Evolutionary conservation across 64 coral and sea anemone genomes (phyloP).

Genomic region (Stichodactyla helianthus): DNA sequence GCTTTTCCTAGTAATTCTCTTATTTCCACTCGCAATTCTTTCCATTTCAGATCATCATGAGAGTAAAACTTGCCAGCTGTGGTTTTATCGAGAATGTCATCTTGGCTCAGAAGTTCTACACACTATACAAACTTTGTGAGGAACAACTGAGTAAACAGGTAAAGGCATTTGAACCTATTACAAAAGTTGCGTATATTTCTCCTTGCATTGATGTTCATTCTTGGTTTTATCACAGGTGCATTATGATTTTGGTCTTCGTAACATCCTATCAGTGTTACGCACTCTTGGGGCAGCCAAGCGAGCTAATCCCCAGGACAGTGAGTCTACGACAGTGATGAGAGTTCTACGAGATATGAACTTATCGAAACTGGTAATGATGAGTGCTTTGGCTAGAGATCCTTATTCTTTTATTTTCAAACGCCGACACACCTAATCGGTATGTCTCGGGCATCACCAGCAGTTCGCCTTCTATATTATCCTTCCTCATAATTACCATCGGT

Average conservation of each 20-base stretch:
- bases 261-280: constrained; percentile 83
- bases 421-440: no score
- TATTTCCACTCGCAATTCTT: neutral
- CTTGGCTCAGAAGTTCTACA: constrained; percentile 92
- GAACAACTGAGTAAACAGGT: constrained; percentile 95
- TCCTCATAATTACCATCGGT: no score
- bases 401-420: no score
- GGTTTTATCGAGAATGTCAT: constrained; percentile 96
- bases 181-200: neutral
- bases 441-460: no score
- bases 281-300: constrained; percentile 90
- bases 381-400: no score
- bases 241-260: constrained; percentile 93
- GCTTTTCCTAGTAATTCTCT: neutral
- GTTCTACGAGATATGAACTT: constrained; percentile 91
- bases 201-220: neutral
- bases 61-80: constrained; percentile 92
- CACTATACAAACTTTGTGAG: constrained; percentile 91
- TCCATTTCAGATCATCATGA: constrained; percentile 84
- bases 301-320: constrained; percentile 91
- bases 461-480: no score
- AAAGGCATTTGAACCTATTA: neutral
- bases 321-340: constrained; percentile 85
- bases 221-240: constrained; percentile 51
- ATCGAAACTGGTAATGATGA: constrained; percentile 69